These are phyloP conservation scores for Poeciliopsis presidionis DNA, from an alignment of 2,797 vertebrate species.

Conservation along the genomic window DNA sequence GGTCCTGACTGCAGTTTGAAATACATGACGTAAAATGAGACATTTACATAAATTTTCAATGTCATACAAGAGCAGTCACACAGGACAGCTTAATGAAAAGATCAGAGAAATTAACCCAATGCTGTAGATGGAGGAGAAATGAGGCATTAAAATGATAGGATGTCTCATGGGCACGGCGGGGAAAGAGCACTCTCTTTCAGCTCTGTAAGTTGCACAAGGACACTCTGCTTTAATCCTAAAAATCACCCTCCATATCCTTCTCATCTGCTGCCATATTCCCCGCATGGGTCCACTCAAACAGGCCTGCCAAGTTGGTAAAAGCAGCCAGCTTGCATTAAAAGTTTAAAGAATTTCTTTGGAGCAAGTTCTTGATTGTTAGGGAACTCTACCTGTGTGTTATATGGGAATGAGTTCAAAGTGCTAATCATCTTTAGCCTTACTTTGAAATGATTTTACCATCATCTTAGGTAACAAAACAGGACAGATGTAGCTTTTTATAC, in stretches of 20 bases:
- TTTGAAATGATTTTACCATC: neutral
- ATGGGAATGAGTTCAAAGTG: neutral
- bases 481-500: neutral
- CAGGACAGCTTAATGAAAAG: constrained; percentile 53
- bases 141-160: constrained; percentile 46
- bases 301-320: constrained; percentile 8
- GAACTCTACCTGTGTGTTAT: neutral
- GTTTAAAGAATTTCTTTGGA: constrained; percentile 1
- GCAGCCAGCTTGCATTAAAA: neutral
- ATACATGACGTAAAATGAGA: constrained; percentile 51
- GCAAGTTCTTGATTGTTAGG: neutral
- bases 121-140: constrained; percentile 48
- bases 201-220: constrained; percentile 40
- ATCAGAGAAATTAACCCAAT: constrained; percentile 50
- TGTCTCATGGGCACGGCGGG: constrained; percentile 12
- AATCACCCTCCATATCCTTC: constrained; percentile 19
- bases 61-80: constrained; percentile 54
- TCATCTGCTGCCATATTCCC: constrained; percentile 43
- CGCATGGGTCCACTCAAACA: constrained; percentile 27
- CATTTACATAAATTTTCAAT: constrained; percentile 52
- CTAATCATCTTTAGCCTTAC: neutral
- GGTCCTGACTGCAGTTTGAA: constrained; percentile 22
- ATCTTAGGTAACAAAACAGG: neutral
- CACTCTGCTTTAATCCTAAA: constrained; percentile 52
- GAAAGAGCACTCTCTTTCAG: constrained; percentile 36